Percentiles rank a stretch among this genome's conserved stretches.
Conservation (phyloP, 2,888 invertebrate species). For the Brenthis hecate region DNA sequence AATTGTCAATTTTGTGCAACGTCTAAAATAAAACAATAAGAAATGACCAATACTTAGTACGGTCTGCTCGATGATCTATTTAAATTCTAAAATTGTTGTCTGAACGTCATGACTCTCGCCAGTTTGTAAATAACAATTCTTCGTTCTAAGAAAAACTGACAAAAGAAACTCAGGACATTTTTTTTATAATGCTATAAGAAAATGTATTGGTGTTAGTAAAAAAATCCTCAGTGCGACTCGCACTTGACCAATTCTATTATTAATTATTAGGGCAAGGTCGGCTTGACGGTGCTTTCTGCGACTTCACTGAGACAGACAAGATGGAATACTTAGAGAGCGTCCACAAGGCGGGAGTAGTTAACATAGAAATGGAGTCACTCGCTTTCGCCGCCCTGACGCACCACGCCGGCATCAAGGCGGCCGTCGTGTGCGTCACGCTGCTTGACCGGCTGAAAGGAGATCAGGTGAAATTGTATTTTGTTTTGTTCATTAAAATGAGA, state of each 20-base stretch:
- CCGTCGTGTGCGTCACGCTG: constrained; percentile 96
- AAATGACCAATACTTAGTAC: no score
- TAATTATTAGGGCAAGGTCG: constrained; percentile 91
- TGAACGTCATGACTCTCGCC: no score
- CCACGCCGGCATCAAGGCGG: constrained; percentile 95
- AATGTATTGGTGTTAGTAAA: no score
- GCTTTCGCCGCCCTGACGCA: constrained; percentile 96
- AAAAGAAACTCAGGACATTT: no score
- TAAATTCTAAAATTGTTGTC: no score
- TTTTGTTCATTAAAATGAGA: background rate
- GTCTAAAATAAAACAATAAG: no score
- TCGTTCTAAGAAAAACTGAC: no score
- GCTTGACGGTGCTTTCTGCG: constrained; percentile 98
- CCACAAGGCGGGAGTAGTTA: constrained; percentile 90
- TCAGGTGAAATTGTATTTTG: constrained; percentile 83
- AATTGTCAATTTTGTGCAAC: no score
- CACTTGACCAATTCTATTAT: background rate
- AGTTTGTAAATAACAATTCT: no score
- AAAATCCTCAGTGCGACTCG: no score
- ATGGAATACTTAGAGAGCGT: constrained; percentile 91
- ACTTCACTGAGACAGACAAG: constrained; percentile 95
- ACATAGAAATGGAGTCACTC: constrained; percentile 98
- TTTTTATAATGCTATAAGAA: no score
- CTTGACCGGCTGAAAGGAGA: constrained; percentile 96
- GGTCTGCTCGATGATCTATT: no score